Conservation (phyloP, 2,113 vertebrate genomes). For the Lycaon pictus region DNA sequence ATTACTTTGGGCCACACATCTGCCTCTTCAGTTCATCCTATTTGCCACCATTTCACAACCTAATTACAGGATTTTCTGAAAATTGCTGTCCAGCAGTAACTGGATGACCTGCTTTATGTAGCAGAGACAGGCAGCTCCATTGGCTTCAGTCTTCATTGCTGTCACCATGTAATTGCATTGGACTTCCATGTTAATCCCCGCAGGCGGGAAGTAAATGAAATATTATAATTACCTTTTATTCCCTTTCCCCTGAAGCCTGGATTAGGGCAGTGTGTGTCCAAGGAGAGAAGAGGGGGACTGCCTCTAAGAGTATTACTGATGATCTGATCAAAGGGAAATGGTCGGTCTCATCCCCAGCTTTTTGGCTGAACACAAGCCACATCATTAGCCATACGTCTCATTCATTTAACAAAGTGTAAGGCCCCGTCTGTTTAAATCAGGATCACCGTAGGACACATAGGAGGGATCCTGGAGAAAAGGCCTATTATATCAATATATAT, state of each 20-base stretch:
- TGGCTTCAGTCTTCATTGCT: conserved; percentile 63
- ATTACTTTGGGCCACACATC: conserved; percentile 85
- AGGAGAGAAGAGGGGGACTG: not conserved
- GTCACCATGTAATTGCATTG: conserved; percentile 77
- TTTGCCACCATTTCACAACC: conserved; percentile 81
- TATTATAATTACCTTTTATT: conserved; percentile 86
- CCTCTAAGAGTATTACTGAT: conserved; percentile 48
- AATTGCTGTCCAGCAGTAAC: conserved; percentile 79
- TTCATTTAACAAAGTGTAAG: conserved; percentile 73
- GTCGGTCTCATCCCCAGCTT: conserved; percentile 42
- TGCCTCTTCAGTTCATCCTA: conserved; percentile 81
- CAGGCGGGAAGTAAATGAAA: conserved; percentile 81
- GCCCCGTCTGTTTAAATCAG: conserved; percentile 76
- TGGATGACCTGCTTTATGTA: conserved; percentile 74
- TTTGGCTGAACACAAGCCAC: conserved; percentile 42
- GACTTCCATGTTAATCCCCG: conserved; percentile 80
- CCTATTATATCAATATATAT: conserved; percentile 16
- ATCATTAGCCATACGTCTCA: conserved; percentile 77
- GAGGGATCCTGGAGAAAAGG: conserved; percentile 64
- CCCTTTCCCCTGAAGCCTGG: conserved; percentile 20
- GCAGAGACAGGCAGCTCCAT: conserved; percentile 47
- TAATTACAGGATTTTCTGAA: conserved; percentile 82
- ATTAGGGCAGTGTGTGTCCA: conserved; percentile 28
- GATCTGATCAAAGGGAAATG: conserved; percentile 79
- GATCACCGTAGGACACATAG: not conserved